These are phyloP conservation scores for Lithobates sylvaticus DNA, from an alignment of 2,797 vertebrate species.

Conservation along the genomic window DNA sequence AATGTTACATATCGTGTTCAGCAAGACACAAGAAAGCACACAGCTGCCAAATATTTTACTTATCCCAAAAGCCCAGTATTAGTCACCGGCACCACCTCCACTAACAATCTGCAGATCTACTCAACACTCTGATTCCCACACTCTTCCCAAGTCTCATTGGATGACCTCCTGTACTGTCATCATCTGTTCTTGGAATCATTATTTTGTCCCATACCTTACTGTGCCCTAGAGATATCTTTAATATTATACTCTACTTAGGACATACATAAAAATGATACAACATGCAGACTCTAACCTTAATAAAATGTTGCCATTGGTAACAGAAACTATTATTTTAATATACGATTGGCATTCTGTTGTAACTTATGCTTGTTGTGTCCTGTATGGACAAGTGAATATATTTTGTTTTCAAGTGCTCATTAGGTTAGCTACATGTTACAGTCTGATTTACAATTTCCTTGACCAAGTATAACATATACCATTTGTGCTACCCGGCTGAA, in stretches of 20 bases:
- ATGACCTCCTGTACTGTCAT: constrained; percentile 36
- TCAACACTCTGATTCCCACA: constrained; percentile 29
- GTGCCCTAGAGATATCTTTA: constrained; percentile 36
- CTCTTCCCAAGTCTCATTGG: not conserved
- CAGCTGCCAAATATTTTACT: not conserved
- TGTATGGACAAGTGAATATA: too few species aligned
- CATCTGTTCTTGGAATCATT: constrained; percentile 12
- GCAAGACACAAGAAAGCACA: not conserved
- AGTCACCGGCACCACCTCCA: constrained; percentile 41
- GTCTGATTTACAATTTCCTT: too few species aligned
- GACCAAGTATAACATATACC: too few species aligned
- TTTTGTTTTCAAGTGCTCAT: too few species aligned
- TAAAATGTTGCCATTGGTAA: not conserved
- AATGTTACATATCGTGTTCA: not conserved
- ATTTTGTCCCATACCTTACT: constrained; percentile 28
- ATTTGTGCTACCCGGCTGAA: too few species aligned
- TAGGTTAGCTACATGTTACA: too few species aligned
- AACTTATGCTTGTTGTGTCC: too few species aligned
- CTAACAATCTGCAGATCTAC: not conserved
- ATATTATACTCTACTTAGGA: not conserved
- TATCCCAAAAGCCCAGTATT: constrained; percentile 26
- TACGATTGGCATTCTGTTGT: too few species aligned
- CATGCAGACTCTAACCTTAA: not conserved
- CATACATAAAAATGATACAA: not conserved
- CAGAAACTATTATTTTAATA: not conserved